Evolutionary conservation across 2,113 vertebrate genomes (phyloP), one percentile per base, ranked within the genome.

Genomic region (Lophius piscatorius): DNA sequence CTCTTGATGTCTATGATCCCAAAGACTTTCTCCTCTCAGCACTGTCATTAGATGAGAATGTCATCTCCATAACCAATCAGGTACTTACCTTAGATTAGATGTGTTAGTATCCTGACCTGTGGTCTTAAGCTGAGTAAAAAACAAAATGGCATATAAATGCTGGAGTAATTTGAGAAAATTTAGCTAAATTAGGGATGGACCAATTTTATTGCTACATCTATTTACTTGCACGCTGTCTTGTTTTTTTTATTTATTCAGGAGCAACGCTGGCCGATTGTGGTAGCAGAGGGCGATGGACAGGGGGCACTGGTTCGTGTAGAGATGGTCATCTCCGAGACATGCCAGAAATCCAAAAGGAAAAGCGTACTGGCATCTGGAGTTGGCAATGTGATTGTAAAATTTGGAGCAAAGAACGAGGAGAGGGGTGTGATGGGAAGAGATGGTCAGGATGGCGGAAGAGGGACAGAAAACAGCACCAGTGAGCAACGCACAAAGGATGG

Each of bases 311-410:
- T 98, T 9, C 94, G 94, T 21, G 89, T 97, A 0, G 96, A 99
- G 76, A 92, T 99, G 94, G 90, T 94, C 21, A 97, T 99, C 78
- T 95, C 96, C 0, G 96, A 98, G 46, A 89, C 92, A 0, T 99
- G 96, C 35, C 96, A 99, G 91, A 98, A 98, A 81, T 96, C 94
- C 11, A 98, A 98, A 87, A 79, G 96, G 61, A 98, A 97, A 84
- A 98, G 95, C 4, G 86, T 95, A 3, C 89, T 99, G 45, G 95
- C 95, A 0, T 90, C 93, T 12, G 97, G 96, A 0, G 90, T 93
- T 5, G 95, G 95, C n/a, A 93, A 51, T 0, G 80, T 98, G 56
- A 89, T 89, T 4, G 96, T 98, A 38, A 95, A 92, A 69, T 97
- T 97, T 50, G 93, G 92, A 1, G 91, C 91, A 6, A 90, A 90